Base-by-base conservation (phyloP, 2,888 invertebrate genomes). In the Odontocerum albicorne region DNA sequence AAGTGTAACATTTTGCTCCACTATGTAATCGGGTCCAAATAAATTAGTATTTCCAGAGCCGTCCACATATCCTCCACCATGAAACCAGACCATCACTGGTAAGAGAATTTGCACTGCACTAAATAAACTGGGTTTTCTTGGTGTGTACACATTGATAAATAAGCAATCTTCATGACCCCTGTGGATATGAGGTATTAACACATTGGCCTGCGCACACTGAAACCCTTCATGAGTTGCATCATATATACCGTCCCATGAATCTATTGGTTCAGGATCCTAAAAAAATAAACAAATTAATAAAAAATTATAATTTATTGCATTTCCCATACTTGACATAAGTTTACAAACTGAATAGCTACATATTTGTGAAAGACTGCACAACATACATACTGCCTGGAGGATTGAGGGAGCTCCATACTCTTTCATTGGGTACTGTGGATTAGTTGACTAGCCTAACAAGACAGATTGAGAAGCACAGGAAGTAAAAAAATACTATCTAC, bases 91-190 rank as follows among this genome's bases (percentile, higher is more conserved):
- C 60, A 60, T 58, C 2, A 58, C 57, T 10, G 60, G 58, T n/a
- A 60, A 19, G 1, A 49, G 19, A 3, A 47, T 7, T 20, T 47
- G 33, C 17, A 39, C 7, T 1, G 2, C 13, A 4, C 20, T 38
- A n/a, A 50, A 42, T 15, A 31, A 10, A 2, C 39, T 32, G 4
- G 42, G 27, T 2, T 54, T 10, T 27, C 42, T 54, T 8, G 89
- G 89, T 15, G 84, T 80, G 66, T 82, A 90, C 35, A 91, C 75
- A 65, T 90, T 90, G 42, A 90, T 74, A 66, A 87, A 90, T 3
- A 90, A 75, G 64, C 90, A 90, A 65, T 90, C 89, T 71, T 90
- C 90, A 64, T 86, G 82, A 16, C 61, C 61, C n/a, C n/a, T n/a
- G n/a, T n/a, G n/a, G 2, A 50, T 4, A 3, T 40, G 35, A 27